phyloP scores from a whole-genome alignment of 2,797 vertebrate genomes.

The Falco cherrug region DNA sequence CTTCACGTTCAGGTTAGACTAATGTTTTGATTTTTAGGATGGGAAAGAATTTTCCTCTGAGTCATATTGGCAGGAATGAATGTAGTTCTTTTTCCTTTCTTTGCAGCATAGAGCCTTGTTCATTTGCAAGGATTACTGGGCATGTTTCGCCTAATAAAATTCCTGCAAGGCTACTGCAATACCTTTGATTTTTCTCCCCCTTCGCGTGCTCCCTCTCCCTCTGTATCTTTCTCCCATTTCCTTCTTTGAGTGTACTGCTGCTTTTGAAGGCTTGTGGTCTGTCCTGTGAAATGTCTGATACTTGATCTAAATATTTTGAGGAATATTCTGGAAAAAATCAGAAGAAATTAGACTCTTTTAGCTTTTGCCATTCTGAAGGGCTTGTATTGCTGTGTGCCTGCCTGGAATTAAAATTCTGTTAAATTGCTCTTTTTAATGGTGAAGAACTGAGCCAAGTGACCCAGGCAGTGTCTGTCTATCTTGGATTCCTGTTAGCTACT shows the following conservation, averaged over 20 bases:
- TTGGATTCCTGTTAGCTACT: not conserved
- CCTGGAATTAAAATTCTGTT: not conserved
- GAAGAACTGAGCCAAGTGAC: not conserved
- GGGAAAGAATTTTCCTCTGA: constrained; percentile 52
- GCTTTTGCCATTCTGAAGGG: not conserved
- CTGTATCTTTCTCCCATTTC: not conserved
- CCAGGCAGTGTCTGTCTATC: not conserved
- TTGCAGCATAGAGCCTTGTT: not conserved
- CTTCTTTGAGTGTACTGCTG: not conserved
- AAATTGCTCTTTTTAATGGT: not conserved
- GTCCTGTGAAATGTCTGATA: not conserved
- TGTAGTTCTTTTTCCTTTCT: not conserved
- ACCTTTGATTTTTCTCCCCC: not conserved
- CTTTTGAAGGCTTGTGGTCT: not conserved
- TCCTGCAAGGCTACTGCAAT: not conserved
- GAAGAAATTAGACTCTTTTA: not conserved
- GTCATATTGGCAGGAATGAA: not conserved
- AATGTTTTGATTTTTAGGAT: not conserved
- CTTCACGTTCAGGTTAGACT: not conserved
- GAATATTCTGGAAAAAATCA: not conserved
- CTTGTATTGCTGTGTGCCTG: not conserved
- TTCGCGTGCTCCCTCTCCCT: not conserved
- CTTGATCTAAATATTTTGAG: not conserved
- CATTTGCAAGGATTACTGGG: not conserved
- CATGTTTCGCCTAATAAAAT: not conserved